These are phyloP conservation scores for Dendrocopos noguchii DNA, from an alignment of 2,113 vertebrate genomes.

Conservation along the genomic window DNA sequence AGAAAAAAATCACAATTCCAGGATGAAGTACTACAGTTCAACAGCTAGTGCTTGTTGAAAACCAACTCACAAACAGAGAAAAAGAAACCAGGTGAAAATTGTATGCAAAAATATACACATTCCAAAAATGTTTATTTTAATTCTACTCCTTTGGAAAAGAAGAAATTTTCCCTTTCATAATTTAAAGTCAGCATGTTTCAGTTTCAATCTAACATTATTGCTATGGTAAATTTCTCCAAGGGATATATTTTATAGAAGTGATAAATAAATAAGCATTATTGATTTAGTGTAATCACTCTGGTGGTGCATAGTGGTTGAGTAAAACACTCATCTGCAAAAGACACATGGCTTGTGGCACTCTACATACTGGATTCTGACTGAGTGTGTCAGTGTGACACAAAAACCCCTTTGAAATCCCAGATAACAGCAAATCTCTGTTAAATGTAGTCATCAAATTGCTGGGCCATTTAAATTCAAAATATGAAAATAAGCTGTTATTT, in stretches of 20 bases:
- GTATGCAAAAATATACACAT: not conserved
- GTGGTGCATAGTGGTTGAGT: not conserved
- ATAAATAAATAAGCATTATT: not conserved
- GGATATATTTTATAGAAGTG: not conserved
- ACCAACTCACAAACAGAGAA: not conserved
- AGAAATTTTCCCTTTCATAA: not conserved
- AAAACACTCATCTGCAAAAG: not conserved
- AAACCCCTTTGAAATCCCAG: not conserved
- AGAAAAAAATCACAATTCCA: not conserved
- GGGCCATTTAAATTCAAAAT: not conserved
- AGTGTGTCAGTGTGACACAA: not conserved
- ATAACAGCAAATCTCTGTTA: not conserved
- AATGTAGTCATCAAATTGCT: not conserved
- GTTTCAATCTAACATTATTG: not conserved
- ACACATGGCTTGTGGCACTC: not conserved
- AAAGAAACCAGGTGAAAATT: not conserved
- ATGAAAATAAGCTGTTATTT: not conserved
- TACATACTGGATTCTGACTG: not conserved
- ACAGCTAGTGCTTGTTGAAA: not conserved
- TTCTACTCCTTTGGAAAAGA: not conserved
- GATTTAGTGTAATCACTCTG: not conserved
- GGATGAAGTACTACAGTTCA: not conserved
- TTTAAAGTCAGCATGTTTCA: not conserved
- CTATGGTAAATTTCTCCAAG: not conserved
- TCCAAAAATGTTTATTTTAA: not conserved